A percentile compares a stretch with the other conserved stretches of the same genome.
phyloP scores from a whole-genome alignment of 2,888 invertebrate species.

The Himalopsyche tibetana region DNA sequence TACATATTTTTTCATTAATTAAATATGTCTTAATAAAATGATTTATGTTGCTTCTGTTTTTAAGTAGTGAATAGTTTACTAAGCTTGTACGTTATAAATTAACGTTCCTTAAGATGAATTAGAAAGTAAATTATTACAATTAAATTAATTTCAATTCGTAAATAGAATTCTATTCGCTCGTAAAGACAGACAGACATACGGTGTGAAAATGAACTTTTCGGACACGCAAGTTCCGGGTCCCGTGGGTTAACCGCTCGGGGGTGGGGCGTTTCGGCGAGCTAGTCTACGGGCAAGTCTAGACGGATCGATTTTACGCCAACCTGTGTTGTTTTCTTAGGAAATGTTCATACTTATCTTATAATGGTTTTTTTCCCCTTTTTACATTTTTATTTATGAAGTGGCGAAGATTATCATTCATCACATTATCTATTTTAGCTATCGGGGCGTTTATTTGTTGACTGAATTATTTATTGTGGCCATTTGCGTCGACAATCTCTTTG shows the following conservation, averaged over 20 bases:
- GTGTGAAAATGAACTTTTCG: neutral
- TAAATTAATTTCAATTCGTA: too few species aligned
- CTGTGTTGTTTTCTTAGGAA: constrained; percentile 37
- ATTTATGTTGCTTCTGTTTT: too few species aligned
- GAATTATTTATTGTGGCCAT: constrained; percentile 18
- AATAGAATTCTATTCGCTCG: too few species aligned
- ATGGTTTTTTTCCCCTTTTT: neutral
- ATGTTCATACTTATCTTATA: constrained; percentile 15
- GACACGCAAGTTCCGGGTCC: neutral
- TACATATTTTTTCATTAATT: too few species aligned
- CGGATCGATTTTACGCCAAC: constrained; percentile 59
- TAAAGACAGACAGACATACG: too few species aligned
- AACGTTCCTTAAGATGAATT: too few species aligned
- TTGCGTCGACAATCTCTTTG: neutral
- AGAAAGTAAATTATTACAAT: too few species aligned
- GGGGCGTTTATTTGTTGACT: constrained; percentile 5
- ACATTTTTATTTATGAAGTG: constrained; percentile 27
- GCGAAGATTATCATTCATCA: constrained; percentile 24
- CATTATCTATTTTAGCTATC: neutral
- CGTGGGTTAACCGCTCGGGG: neutral
- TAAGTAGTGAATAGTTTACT: too few species aligned
- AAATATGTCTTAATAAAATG: too few species aligned
- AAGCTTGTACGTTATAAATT: too few species aligned
- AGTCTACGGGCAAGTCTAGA: constrained; percentile 60
- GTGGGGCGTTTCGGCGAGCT: constrained; percentile 20